phyloP scores from a whole-genome alignment of 2,797 vertebrate genomes.

The Morelia viridis region DNA sequence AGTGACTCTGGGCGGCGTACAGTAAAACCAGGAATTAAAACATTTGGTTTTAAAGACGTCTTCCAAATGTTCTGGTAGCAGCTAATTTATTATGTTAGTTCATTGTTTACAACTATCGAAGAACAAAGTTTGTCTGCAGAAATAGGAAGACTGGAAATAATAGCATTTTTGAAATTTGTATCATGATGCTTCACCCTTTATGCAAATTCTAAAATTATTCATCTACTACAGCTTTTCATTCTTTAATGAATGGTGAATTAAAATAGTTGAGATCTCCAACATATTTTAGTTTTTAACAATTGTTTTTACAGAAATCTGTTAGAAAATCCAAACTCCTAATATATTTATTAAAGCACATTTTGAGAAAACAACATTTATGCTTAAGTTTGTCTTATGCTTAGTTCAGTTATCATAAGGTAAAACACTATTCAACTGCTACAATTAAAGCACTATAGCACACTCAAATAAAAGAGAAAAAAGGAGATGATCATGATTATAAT shows the following conservation, averaged over 20 bases:
- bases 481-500: no score
- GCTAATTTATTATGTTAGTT: background rate
- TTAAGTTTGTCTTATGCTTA: background rate
- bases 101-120: background rate
- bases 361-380: background rate
- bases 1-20: no score
- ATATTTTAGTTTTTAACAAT: background rate
- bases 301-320: background rate
- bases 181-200: background rate
- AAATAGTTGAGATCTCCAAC: background rate
- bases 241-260: background rate
- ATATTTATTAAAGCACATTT: background rate
- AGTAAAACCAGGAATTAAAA: background rate
- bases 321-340: background rate
- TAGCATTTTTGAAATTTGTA: background rate
- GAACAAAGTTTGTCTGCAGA: background rate
- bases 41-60: background rate
- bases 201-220: background rate
- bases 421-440: background rate
- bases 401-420: background rate
- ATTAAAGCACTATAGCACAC: background rate
- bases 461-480: background rate
- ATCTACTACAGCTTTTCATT: background rate
- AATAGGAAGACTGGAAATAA: background rate
- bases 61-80: background rate